These are phyloP conservation scores for Sparidentex hasta DNA, from an alignment of 2,797 vertebrate genomes.

Conservation along the genomic window DNA sequence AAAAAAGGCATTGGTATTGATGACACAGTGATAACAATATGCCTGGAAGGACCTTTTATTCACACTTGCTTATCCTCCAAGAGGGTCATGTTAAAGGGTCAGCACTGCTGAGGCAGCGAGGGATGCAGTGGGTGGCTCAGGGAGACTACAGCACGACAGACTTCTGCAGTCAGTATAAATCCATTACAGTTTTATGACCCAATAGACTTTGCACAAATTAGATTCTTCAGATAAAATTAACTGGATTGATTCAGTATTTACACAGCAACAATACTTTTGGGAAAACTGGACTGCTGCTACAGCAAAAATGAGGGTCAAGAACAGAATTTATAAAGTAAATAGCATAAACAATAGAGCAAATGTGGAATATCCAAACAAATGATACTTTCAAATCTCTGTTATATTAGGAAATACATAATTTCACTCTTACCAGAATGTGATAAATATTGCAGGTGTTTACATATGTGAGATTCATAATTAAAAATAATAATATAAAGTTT, in stretches of 20 bases:
- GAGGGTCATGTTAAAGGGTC: constrained; percentile 30
- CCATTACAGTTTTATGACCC: background rate
- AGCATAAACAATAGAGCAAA: background rate
- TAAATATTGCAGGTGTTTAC: background rate
- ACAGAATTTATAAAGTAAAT: background rate
- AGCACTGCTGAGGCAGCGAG: constrained; percentile 3
- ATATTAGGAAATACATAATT: background rate
- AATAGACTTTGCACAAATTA: constrained; percentile 12
- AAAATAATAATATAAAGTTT: background rate
- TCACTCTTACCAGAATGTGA: background rate
- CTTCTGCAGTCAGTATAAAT: constrained; percentile 13
- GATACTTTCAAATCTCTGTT: background rate
- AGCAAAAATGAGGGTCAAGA: background rate
- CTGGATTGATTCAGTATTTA: constrained; percentile 11
- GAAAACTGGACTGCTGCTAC: background rate
- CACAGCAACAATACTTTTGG: background rate
- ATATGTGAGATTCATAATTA: background rate
- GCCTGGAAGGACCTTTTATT: constrained; percentile 4
- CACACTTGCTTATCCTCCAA: background rate
- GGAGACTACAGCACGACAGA: constrained; percentile 23
- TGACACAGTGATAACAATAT: constrained; percentile 33
- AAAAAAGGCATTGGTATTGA: background rate
- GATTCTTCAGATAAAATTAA: constrained; percentile 13
- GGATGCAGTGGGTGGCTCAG: constrained; percentile 20
- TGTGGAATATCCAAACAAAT: background rate